Evolutionary conservation across 2,113 vertebrate species (phyloP).

Genomic region (Aythya baeri): DNA sequence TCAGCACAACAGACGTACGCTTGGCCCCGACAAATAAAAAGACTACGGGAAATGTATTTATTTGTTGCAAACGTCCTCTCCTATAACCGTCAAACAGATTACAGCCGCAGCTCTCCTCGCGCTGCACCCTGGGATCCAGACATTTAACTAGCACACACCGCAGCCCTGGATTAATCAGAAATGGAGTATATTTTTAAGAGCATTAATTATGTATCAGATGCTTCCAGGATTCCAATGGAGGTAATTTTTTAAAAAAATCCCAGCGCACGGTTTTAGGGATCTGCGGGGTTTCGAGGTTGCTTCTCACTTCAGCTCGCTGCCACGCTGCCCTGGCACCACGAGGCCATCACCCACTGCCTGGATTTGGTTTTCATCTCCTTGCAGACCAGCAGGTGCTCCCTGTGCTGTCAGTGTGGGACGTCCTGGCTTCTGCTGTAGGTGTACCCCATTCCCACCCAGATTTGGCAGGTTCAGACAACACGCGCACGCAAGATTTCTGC

Average conservation of each 20-base stretch:
- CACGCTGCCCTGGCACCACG: background rate
- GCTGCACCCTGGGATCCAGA: conserved; percentile 63
- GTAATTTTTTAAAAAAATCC: conserved; percentile 60
- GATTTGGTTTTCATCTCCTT: background rate
- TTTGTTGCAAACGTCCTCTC: conserved; percentile 62
- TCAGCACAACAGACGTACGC: conserved; percentile 53
- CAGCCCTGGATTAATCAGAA: conserved; percentile 67
- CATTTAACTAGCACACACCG: conserved; percentile 63
- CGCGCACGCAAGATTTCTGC: background rate
- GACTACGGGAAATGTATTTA: conserved; percentile 59
- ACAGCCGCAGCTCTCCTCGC: conserved; percentile 14
- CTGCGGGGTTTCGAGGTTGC: conserved; percentile 48
- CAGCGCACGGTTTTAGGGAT: conserved; percentile 38
- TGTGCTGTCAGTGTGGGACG: accelerated
- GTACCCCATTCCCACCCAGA: background rate
- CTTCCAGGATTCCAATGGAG: conserved; percentile 68
- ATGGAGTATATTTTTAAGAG: conserved; percentile 70
- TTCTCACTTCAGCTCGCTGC: conserved; percentile 1
- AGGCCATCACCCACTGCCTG: background rate
- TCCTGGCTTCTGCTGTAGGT: background rate
- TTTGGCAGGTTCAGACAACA: accelerated
- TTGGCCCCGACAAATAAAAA: conserved; percentile 61
- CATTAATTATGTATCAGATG: conserved; percentile 73
- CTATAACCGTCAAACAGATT: conserved; percentile 50
- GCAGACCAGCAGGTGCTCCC: background rate